Percentiles rank a stretch among this genome's conserved stretches.
phyloP scores from a whole-genome alignment of 1,140 invertebrate genomes.

The Hyphantria cunea region DNA sequence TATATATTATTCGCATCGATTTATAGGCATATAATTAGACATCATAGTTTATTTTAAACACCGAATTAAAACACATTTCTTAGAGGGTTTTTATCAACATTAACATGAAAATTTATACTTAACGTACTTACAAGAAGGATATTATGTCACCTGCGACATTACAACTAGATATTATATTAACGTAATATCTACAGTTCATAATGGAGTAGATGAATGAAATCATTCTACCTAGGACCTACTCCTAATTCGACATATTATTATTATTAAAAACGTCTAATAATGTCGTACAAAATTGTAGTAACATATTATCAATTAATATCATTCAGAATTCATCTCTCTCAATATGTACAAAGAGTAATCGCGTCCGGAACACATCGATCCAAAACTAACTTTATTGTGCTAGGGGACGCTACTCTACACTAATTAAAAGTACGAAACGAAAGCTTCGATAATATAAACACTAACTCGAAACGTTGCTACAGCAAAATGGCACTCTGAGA shows the following conservation, averaged over 20 bases:
- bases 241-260: slow-evolving; percentile 40
- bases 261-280: slow-evolving; percentile 54
- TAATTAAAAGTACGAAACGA: slow-evolving; percentile 55
- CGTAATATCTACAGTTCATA: slow-evolving; percentile 50
- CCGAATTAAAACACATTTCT: slow-evolving; percentile 4
- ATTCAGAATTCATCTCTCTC: slow-evolving; percentile 70
- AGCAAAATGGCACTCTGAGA: slow-evolving; percentile 72
- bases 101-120: slow-evolving; percentile 38
- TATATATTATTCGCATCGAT: slow-evolving; percentile 24
- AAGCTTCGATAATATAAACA: slow-evolving; percentile 42
- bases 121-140: slow-evolving; percentile 48
- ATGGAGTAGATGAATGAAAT: slow-evolving; percentile 52
- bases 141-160: slow-evolving; percentile 29
- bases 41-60: no score
- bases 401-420: slow-evolving; percentile 55
- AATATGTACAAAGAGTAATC: slow-evolving; percentile 57
- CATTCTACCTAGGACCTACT: slow-evolving; percentile 53
- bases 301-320: slow-evolving; percentile 73
- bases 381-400: slow-evolving; percentile 58
- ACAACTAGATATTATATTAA: slow-evolving; percentile 15
- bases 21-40: background rate
- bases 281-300: slow-evolving; percentile 67
- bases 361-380: slow-evolving; percentile 10
- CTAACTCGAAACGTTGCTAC: slow-evolving; percentile 51
- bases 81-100: slow-evolving; percentile 18